Evolutionary conservation across 2,113 vertebrate genomes (phyloP), one percentile per base, ranked within the genome.

Genomic region (Oncorhynchus nerka): DNA sequence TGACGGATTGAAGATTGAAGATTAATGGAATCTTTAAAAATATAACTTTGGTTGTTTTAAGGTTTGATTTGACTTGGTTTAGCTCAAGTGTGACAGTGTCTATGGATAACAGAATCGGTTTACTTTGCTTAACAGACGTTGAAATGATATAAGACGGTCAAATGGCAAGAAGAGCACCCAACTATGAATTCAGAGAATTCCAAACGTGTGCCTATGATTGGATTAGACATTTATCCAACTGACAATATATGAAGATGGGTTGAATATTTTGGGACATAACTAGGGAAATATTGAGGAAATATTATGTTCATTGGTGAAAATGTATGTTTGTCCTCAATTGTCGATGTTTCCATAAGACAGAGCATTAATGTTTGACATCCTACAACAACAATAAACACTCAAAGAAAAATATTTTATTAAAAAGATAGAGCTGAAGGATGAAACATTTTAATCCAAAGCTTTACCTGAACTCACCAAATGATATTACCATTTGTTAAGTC

Each of bases 101-200:
- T 15, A 45, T 45, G 39, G 8, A 45, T 45, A 45, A 45, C 39
- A 45, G 8, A 45, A 11, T 45, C 39, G 3, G 39, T 45, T 45
- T 70, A 75, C 68, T 77, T 55, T 55, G 51, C 16, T 19, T 55
- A 19, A 55, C 51, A 79, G 74, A 79, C 74, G 59, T 51, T 73
- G 83, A 82, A 86, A 89, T 77, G 81, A 88, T 86, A 87, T 12
- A 45, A 87, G 88, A 91, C 86, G 87, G 87, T 88, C 82, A 76
- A 86, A 84, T 70, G 77, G 67, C 39, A 65, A 83, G 83, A 75
- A 49, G 45, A 22, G 62, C 64, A 51, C 73, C 61, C 86, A 74
- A 75, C 83, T 92, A 92, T 92, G 91, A 92, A 92, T 92, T 92
- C 91, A 92, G 51, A 89, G 91, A 92, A 92, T 92, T 92, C 90